Percentiles rank a stretch among this genome's conserved stretches.
phyloP scores from a whole-genome alignment of 1,140 invertebrate genomes.

The Trypoxylus dichotomus region DNA sequence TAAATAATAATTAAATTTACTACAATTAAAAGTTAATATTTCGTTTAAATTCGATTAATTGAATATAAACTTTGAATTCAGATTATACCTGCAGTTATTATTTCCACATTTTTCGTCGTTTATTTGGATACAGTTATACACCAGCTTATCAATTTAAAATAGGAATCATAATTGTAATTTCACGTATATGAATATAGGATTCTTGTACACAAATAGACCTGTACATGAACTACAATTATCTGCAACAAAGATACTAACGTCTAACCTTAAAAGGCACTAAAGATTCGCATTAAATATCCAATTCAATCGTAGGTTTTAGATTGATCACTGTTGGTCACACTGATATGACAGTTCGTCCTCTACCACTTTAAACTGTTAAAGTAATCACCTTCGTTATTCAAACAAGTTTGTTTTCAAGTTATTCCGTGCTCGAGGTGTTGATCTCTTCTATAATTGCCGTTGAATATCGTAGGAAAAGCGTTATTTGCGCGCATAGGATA shows the following conservation, averaged over 20 bases:
- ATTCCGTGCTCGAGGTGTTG: background rate
- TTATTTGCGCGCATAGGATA: background rate
- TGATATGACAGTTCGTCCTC: background rate
- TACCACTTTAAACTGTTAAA: background rate
- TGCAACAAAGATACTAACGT: background rate
- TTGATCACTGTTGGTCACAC: background rate
- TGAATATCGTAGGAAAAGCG: background rate
- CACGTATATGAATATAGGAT: too few species aligned
- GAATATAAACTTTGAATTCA: too few species aligned
- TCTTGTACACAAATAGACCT: too few species aligned
- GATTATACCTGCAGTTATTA: too few species aligned
- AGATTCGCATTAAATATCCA: background rate
- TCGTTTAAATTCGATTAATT: background rate
- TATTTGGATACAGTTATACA: too few species aligned
- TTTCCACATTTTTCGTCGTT: too few species aligned
- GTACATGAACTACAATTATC: background rate
- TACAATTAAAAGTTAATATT: background rate
- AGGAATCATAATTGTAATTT: background rate
- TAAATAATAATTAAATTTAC: background rate
- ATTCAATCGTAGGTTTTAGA: background rate
- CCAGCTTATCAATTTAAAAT: background rate
- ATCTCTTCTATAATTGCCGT: background rate
- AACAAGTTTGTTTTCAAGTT: background rate
- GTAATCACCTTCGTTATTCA: background rate
- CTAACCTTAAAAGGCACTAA: background rate